Percentiles rank a stretch among this genome's conserved stretches.
Conservation (phyloP, 2,113 vertebrate species). For the Burhinus bistriatus region DNA sequence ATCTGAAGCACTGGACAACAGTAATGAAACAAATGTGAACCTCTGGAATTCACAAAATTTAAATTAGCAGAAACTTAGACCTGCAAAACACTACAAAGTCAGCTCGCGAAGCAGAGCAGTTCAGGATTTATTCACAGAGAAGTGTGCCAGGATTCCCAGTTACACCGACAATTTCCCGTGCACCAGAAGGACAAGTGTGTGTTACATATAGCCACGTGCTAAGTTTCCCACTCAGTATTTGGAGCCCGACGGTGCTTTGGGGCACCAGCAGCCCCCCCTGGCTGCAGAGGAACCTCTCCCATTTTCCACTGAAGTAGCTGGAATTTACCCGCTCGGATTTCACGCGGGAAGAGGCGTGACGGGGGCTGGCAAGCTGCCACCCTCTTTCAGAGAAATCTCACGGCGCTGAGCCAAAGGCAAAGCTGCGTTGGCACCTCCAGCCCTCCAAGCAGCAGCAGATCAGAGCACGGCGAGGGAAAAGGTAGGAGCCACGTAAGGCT, state of each 20-base stretch:
- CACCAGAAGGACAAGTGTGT: rapidly evolving
- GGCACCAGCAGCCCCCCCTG: not conserved
- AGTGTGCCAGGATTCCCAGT: not conserved
- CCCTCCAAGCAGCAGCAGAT: not conserved
- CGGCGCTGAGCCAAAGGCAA: not conserved
- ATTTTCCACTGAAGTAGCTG: not conserved
- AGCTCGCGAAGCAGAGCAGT: not conserved
- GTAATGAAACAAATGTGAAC: not conserved
- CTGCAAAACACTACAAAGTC: not conserved
- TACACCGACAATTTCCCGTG: not conserved
- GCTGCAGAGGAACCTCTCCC: not conserved
- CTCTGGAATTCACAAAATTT: not conserved
- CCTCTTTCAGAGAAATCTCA: not conserved
- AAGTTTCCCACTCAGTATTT: not conserved
- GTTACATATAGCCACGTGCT: rapidly evolving
- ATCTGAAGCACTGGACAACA: not conserved
- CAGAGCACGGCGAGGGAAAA: not conserved
- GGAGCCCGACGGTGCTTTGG: not conserved
- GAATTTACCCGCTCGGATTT: not conserved
- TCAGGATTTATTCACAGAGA: not conserved
- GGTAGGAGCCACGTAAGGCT: not conserved
- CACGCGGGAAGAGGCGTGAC: not conserved
- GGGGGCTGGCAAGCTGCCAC: not conserved
- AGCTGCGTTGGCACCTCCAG: not conserved
- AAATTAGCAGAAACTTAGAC: not conserved